Evolutionary conservation across 1,140 invertebrate species (phyloP).

Genomic region (Grapholita molesta): DNA sequence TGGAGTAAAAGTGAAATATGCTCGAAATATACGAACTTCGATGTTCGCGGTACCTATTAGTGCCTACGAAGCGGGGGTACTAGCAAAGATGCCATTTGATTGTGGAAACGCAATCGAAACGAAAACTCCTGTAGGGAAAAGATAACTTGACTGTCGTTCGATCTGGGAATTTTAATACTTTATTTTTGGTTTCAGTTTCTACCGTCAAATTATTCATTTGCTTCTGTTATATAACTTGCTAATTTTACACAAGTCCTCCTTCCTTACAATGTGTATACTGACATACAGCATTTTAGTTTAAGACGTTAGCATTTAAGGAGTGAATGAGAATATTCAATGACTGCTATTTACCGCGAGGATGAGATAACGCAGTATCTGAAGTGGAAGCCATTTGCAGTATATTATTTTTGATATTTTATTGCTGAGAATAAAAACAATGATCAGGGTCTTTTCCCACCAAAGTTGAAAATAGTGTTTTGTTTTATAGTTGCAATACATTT

Average conservation of each 20-base stretch:
- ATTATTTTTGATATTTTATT: background rate
- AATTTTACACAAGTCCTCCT: background rate
- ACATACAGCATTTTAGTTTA: background rate
- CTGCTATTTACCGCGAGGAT: conserved; percentile 7
- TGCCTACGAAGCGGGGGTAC: no score
- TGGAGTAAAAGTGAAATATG: no score
- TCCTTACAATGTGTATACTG: background rate
- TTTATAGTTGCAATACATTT: no score
- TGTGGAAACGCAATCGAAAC: no score
- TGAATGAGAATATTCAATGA: conserved; percentile 13
- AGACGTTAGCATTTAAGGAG: background rate
- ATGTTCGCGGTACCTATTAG: no score
- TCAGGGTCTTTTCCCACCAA: background rate
- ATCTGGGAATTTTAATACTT: no score
- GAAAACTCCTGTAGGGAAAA: no score
- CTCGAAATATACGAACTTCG: no score
- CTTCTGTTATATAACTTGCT: background rate
- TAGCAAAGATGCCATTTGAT: no score
- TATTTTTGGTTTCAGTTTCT: no score
- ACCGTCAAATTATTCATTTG: background rate
- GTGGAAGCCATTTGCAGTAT: background rate
- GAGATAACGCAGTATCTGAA: background rate
- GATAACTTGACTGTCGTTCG: no score
- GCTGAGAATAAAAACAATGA: background rate
- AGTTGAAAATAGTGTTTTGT: no score